Evolutionary conservation across 2,888 invertebrate genomes (phyloP), one percentile per base, ranked within the genome.

Genomic region (Pilophorus perplexus): DNA sequence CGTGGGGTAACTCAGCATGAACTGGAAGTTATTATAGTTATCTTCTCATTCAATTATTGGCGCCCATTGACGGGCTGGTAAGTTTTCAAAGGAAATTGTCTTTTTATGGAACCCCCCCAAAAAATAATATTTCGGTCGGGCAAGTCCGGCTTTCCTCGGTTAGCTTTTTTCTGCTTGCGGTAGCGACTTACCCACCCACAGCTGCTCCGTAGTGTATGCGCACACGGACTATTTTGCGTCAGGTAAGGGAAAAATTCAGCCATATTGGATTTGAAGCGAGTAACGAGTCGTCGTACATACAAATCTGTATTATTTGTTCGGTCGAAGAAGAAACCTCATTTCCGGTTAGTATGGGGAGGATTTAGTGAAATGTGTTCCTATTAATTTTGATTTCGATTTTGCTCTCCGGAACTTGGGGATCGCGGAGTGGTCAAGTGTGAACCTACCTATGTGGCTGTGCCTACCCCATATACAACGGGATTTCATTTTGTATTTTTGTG

Each of bases 181-280:
- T 33, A 57, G 37, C 42, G 27, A 10, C 22, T 14, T 40, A 14
- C 12, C 60, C 65, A 60, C 52, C 54, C 65, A 37, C 66, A 66
- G 59, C 55, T 59, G 68, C 67, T 68, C 69, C 52, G 65, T 52
- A 50, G 62, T 72, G 72, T 73, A 72, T 74, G 74, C 74, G 74
- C 74, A 72, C 70, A 71, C 72, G 70, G 71, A 71, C 67, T 71
- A 73, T 73, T 73, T 73, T 71, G 72, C 72, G 72, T 73, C 71
- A 72, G 71, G 71, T 69, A 62, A 38, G 71, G 71, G 71, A 71
- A 71, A 70, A 42, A 72, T 71, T 73, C 74, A 72, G 73, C 74
- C 74, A 74, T 74, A 73, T 74, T 74, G 74, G 68, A 69, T 68
- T 69, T 66, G 69, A 68, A 46, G 64, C 62, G 68, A 68, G 69